Percentiles rank a stretch among this genome's conserved stretches.
Conservation (phyloP, 2,888 invertebrate species). For the Julus scanicus region DNA sequence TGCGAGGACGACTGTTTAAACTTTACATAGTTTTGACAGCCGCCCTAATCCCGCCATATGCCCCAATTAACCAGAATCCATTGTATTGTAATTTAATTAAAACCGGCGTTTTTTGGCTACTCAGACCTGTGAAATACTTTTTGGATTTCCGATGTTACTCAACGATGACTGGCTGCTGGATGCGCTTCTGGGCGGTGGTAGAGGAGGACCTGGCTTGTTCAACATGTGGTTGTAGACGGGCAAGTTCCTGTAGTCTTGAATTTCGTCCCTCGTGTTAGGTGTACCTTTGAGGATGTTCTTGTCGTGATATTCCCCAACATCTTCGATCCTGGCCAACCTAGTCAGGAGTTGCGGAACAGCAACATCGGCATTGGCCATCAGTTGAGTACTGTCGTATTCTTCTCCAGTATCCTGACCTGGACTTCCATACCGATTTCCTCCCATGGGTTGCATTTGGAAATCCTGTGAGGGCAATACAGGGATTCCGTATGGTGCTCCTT, state of each 20-base stretch:
- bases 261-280: neutral
- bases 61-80: too few relatives aligned
- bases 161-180: neutral
- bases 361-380: neutral
- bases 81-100: neutral
- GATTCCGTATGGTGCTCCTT: neutral
- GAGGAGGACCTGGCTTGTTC: neutral
- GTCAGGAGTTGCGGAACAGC: neutral
- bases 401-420: neutral
- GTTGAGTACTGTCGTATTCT: neutral
- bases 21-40: too few relatives aligned
- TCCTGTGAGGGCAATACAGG: neutral
- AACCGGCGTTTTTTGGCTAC: neutral
- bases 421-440: neutral
- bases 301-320: constrained; percentile 37
- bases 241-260: neutral
- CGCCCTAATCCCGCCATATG: too few relatives aligned
- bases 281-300: neutral
- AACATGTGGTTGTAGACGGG: constrained; percentile 5
- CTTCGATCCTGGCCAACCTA: constrained; percentile 13
- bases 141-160: neutral
- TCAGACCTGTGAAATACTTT: neutral
- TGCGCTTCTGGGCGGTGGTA: constrained; percentile 8
- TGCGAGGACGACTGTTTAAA: too few relatives aligned
- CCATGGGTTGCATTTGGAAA: neutral